These are phyloP conservation scores for Myzus persicae DNA, from an alignment of 1,140 invertebrate genomes.

Conservation along the genomic window DNA sequence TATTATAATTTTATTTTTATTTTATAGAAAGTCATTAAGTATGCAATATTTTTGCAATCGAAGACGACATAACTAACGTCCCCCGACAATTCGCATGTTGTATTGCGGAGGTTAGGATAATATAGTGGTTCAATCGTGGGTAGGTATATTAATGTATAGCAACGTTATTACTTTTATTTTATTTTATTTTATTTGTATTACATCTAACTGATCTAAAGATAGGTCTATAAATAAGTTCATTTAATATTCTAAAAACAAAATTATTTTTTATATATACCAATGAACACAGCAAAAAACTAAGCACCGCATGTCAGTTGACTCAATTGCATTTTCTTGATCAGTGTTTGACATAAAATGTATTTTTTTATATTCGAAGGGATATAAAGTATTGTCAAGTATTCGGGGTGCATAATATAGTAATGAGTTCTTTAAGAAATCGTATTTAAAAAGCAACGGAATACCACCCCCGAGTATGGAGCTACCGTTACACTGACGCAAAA, in stretches of 20 bases:
- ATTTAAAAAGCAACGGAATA: neutral
- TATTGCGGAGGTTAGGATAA: neutral
- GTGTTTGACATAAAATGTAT: neutral
- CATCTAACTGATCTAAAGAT: too few species aligned
- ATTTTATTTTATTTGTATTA: too few species aligned
- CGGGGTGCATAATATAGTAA: neutral
- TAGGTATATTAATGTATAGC: too few species aligned
- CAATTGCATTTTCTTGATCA: neutral
- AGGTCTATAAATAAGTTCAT: too few species aligned
- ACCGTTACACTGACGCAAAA: neutral
- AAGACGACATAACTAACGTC: neutral
- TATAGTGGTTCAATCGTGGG: too few species aligned
- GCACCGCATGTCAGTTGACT: neutral
- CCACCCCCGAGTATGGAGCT: neutral
- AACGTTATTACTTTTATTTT: too few species aligned
- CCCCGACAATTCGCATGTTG: neutral
- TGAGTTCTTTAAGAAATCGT: neutral
- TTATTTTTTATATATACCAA: neutral
- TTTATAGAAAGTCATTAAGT: neutral
- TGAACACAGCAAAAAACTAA: neutral
- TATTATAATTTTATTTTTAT: neutral
- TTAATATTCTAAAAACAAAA: neutral
- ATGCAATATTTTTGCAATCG: neutral
- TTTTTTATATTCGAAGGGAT: neutral
- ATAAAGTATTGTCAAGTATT: neutral